A percentile compares a stretch with the other conserved stretches of the same genome.
These are phyloP conservation scores for Tokudaia muenninki DNA, from an alignment of 2,797 vertebrate genomes.

Conservation along the genomic window DNA sequence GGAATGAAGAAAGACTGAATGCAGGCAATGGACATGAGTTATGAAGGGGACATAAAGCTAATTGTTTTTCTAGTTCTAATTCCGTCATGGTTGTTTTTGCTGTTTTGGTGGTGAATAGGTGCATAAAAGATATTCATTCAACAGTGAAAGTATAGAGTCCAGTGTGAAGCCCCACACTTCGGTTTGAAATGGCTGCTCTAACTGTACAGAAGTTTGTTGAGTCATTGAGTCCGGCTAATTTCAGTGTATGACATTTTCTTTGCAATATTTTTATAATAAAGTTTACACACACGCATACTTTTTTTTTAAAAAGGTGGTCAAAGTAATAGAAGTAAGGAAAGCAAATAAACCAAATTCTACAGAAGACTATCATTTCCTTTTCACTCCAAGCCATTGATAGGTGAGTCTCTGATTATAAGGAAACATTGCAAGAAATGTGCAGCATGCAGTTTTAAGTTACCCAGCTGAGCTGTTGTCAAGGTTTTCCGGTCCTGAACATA, in stretches of 20 bases:
- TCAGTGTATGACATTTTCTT: neutral
- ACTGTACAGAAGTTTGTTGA: no score
- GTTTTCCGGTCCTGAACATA: neutral
- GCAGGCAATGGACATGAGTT: neutral
- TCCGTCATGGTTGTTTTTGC: neutral
- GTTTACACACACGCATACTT: neutral
- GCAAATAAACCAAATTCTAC: neutral
- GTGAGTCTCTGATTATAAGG: neutral
- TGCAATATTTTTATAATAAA: neutral
- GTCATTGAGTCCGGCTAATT: neutral
- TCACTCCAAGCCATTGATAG: neutral
- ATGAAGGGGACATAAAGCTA: neutral
- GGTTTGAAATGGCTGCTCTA: neutral
- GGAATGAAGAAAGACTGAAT: neutral
- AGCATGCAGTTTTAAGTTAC: neutral
- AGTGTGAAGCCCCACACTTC: neutral
- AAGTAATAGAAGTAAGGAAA: neutral
- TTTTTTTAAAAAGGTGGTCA: neutral
- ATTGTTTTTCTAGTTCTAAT: neutral
- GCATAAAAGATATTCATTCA: neutral
- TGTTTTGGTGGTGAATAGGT: neutral
- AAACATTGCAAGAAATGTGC: neutral
- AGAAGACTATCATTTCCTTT: constrained; percentile 7
- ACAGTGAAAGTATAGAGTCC: neutral
- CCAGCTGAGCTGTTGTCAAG: neutral